Conservation (phyloP, 2,113 vertebrate species). For the Empidonax alnorum region DNA sequence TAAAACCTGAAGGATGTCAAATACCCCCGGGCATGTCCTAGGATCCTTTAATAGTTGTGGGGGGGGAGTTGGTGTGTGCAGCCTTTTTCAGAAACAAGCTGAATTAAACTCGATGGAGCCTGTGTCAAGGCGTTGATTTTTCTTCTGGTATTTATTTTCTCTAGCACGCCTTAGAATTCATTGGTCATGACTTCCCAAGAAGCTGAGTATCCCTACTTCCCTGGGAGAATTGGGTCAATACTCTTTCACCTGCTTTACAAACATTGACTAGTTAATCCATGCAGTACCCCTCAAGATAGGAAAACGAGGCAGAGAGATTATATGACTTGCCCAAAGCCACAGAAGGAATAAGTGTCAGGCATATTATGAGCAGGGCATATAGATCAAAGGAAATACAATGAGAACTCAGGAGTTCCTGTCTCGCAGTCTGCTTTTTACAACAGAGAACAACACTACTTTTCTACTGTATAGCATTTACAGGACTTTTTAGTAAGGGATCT, state of each 20-base stretch:
- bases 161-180: background rate
- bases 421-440: background rate
- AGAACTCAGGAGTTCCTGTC: conserved; percentile 24
- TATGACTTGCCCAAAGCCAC: conserved; percentile 49
- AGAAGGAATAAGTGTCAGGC: conserved; percentile 43
- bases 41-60: background rate
- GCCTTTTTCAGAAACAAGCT: background rate
- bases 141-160: conserved; percentile 5
- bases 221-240: conserved; percentile 7
- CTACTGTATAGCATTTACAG: background rate
- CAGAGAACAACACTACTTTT: background rate
- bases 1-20: background rate
- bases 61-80: background rate
- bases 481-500: background rate
- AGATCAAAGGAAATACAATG: conserved; percentile 54
- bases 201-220: background rate
- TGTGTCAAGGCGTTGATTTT: background rate
- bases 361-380: conserved; percentile 2
- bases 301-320: conserved; percentile 43
- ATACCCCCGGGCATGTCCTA: background rate
- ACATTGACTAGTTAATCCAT: conserved; percentile 33
- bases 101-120: background rate
- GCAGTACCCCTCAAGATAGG: conserved; percentile 7
- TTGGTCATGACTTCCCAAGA: background rate
- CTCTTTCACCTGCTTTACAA: conserved; percentile 33